Base-by-base conservation (phyloP, 2,797 vertebrate species). In the Catharus ustulatus region DNA sequence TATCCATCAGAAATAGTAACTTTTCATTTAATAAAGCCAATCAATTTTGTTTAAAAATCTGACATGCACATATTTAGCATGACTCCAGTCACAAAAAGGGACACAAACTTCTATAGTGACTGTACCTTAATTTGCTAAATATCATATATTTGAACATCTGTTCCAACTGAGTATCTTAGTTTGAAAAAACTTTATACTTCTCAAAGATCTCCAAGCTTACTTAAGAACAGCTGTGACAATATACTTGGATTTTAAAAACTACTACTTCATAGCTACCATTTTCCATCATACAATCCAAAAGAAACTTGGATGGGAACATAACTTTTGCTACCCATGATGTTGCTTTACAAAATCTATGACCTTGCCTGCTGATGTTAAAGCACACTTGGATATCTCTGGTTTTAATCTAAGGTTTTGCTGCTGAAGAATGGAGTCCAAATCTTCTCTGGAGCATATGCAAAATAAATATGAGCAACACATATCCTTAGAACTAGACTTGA, bases 321-420 rank as follows among this genome's bases (percentile, higher is more conserved):
- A 59, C 12, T 74, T 90, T 26, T 43, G 23, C 54, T 51, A 66
- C 6, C 15, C 21, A 30, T 2, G 13, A 63, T 22, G 18, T 14
- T 40, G 22, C 51, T 58, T 75, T 46, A 76, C 5, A 51, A 52
- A 45, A 7, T 45, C 57, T 63, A 23, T 0, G 6, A 29, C 30
- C 9, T 7, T 74, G 57, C 24, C 17, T n/a, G 51, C 43, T 63
- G 68, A 77, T 19, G 5, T 46, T 62, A 86, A 73, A 86, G 62
- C 26, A 76, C 5, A 6, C 8, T 38, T 1, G 3, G 27, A 46
- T 19, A 34, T 10, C 11, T 9, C 21, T 30, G 21, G 0, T 63
- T 48, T n/a, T 57, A 81, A 77, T 24, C 18, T 67, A 34, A 57
- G 36, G 9, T 74, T 78, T 38, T 75, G 20, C 30, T 68, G 40